Evolutionary conservation across 2,888 invertebrate genomes (phyloP), one percentile per base, ranked within the genome.

Genomic region (Pristionchus mayeri): DNA sequence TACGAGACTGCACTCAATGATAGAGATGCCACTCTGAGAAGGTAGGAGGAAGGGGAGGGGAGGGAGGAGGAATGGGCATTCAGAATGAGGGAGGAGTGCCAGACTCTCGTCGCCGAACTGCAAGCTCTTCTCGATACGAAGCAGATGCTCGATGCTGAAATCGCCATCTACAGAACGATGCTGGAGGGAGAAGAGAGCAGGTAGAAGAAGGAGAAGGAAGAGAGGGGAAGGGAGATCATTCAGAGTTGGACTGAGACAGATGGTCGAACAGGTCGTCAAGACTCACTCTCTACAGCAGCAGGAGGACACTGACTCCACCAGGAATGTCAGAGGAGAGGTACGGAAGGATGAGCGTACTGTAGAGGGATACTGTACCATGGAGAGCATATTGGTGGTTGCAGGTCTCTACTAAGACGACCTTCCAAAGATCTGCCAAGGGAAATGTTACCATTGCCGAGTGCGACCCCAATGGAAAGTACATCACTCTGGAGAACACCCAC

Each of bases 121-220:
- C 91, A 93, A 85, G 92, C 92, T 88, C 89, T 94, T 85, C 93
- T 94, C 91, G 94, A 94, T 90, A 94, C 94, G 89, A 94, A 94
- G 89, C 93, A 94, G 85, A 94, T 94, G 81, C 91, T 94, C 87
- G 94, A 94, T 91, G 93, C 94, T 84, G 94, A 94, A 91, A 94
- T 94, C 88, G 94, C 94, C 88, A 94, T 94, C 86, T 94, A 94
- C 93, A 92, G 94, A 87, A 94, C 94, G 88, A 93, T 94, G 91
- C 90, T 94, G 90, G 94, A 94, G 91, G 93, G 94, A 85, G 94
- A 94, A 89, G 94, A 94, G 92, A 94, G 93, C 93, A 93, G 94
- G 84, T 89, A 44, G 16, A 16, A 27, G 24, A 75, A 9, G 18
- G 75, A 48, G 75, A 76, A 63, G 4, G 48, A 48, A 67, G 67